These are phyloP conservation scores for Cremastinae sp. DNA, from an alignment of 2,888 invertebrate species.

Conservation along the genomic window DNA sequence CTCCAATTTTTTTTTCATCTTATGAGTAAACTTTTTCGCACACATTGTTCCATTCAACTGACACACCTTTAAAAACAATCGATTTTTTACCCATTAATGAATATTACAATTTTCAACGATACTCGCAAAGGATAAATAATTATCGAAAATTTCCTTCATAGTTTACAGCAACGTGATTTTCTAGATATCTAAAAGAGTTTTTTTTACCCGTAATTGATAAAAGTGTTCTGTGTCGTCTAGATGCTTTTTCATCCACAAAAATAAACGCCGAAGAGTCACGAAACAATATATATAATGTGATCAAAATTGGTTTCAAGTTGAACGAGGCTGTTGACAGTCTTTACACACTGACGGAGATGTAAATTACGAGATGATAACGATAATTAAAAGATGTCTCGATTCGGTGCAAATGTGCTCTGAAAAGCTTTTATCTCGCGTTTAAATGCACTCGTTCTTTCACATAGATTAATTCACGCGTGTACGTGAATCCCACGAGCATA, in stretches of 20 bases:
- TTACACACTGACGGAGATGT: slow-evolving; percentile 2
- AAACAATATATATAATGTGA: neutral
- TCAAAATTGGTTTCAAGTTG: slow-evolving; percentile 21
- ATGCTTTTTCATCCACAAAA: slow-evolving; percentile 3
- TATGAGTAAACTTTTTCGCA: neutral
- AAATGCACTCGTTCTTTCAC: slow-evolving; percentile 20
- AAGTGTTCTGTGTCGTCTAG: too few species aligned
- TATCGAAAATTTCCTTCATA: too few species aligned
- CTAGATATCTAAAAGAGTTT: too few species aligned
- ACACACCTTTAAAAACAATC: too few species aligned
- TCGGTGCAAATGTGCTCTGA: slow-evolving; percentile 19
- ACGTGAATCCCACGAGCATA: too few species aligned
- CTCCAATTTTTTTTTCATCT: slow-evolving; percentile 60
- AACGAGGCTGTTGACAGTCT: slow-evolving; percentile 11
- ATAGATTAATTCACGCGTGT: too few species aligned
- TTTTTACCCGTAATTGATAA: too few species aligned
- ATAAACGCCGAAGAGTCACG: slow-evolving; percentile 7
- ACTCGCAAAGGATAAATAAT: too few species aligned
- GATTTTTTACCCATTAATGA: too few species aligned
- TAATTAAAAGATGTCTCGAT: slow-evolving; percentile 29
- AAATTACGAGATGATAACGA: slow-evolving; percentile 35
- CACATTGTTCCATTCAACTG: slow-evolving; percentile 5
- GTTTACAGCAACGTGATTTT: too few species aligned
- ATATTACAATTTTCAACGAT: too few species aligned
- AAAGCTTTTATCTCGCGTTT: slow-evolving; percentile 2